A percentile compares a stretch with the other conserved stretches of the same genome.
Conservation (phyloP, 1,140 invertebrate genomes). For the Eciton burchellii region DNA sequence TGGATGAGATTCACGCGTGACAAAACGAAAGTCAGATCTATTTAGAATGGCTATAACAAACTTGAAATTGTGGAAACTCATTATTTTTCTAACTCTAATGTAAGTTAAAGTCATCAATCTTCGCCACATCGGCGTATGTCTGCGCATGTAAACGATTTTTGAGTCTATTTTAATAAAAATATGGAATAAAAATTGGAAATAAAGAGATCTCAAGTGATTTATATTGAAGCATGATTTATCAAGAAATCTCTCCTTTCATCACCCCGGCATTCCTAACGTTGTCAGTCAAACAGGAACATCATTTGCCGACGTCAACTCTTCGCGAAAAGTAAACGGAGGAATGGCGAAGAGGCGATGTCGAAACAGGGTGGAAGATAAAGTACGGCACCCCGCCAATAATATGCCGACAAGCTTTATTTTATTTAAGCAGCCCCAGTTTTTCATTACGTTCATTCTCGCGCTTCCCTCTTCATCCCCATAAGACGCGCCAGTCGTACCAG, state of each 20-base stretch:
- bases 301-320: not conserved
- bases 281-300: slow-evolving; percentile 46
- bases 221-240: too few species aligned
- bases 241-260: not conserved
- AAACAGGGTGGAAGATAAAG: slow-evolving; percentile 63
- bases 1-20: slow-evolving; percentile 37
- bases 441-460: slow-evolving; percentile 84
- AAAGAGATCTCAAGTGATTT: too few species aligned
- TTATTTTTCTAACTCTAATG: too few species aligned
- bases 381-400: slow-evolving; percentile 80
- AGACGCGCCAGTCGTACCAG: slow-evolving; percentile 64
- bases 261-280: slow-evolving; percentile 9
- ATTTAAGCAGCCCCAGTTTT: slow-evolving; percentile 85
- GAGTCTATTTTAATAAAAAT: too few species aligned
- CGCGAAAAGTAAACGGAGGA: slow-evolving; percentile 54
- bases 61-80: slow-evolving; percentile 33
- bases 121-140: too few species aligned
- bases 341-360: slow-evolving; percentile 20
- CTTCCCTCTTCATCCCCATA: slow-evolving; percentile 73
- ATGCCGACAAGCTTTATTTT: slow-evolving; percentile 84
- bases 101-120: too few species aligned
- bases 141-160: too few species aligned
- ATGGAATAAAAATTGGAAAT: too few species aligned
- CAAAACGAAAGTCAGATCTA: slow-evolving; percentile 38
- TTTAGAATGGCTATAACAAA: slow-evolving; percentile 35